These are phyloP conservation scores for Beris morrisii DNA, from an alignment of 2,888 invertebrate genomes.

Conservation along the genomic window DNA sequence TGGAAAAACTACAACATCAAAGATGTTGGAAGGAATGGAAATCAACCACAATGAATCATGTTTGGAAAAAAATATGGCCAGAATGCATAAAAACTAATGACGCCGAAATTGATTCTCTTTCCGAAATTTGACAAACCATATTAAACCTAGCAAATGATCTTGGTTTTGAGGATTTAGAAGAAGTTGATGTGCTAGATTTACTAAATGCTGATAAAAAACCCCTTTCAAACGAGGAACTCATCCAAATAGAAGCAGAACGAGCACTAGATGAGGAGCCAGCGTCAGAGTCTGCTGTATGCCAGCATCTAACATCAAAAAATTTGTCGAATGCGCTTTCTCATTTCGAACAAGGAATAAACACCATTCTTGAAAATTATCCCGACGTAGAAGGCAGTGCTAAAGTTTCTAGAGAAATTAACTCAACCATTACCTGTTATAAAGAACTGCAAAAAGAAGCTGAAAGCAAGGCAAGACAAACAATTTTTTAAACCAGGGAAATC, in stretches of 20 bases:
- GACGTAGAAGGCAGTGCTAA: slow-evolving; percentile 39
- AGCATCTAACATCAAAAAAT: slow-evolving; percentile 36
- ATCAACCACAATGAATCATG: background rate
- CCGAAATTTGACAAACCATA: no score
- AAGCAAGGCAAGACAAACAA: slow-evolving; percentile 39
- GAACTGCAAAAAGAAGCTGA: slow-evolving; percentile 35
- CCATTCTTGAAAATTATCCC: slow-evolving; percentile 40
- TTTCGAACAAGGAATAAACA: slow-evolving; percentile 31
- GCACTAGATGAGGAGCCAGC: slow-evolving; percentile 38
- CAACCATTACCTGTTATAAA: slow-evolving; percentile 42
- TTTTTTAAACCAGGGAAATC: slow-evolving; percentile 9
- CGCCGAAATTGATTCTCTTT: slow-evolving; percentile 7
- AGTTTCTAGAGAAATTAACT: slow-evolving; percentile 41
- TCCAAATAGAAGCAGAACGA: slow-evolving; percentile 40
- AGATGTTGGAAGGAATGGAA: slow-evolving; percentile 34
- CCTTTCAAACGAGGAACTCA: slow-evolving; percentile 42
- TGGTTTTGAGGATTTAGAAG: no score
- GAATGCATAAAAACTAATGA: slow-evolving; percentile 41
- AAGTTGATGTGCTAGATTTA: slow-evolving; percentile 41
- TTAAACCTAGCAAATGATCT: no score
- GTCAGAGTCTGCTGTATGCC: slow-evolving; percentile 38
- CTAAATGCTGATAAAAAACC: slow-evolving; percentile 42
- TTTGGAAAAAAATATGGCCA: slow-evolving; percentile 43
- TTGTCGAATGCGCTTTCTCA: slow-evolving; percentile 33
- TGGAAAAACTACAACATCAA: slow-evolving; percentile 24